A percentile compares a stretch with the other conserved stretches of the same genome.
Conservation (phyloP, 2,888 invertebrate genomes). For the Sphinx pinastri region DNA sequence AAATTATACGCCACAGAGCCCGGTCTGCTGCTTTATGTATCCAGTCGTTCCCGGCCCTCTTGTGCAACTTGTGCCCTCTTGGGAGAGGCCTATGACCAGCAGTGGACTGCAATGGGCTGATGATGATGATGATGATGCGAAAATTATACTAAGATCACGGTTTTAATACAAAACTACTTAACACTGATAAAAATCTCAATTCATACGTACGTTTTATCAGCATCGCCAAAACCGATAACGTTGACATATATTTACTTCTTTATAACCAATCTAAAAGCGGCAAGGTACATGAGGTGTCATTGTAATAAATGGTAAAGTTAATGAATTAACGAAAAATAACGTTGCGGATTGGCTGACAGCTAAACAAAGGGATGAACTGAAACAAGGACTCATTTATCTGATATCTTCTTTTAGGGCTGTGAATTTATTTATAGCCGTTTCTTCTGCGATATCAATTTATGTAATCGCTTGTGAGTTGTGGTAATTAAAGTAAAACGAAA, state of each 20-base stretch:
- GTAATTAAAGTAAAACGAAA: background rate
- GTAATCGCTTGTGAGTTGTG: background rate
- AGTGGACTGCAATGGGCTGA: no score
- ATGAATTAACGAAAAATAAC: conserved; percentile 7
- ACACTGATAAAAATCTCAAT: background rate
- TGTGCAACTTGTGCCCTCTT: no score
- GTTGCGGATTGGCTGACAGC: background rate
- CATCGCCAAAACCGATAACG: background rate
- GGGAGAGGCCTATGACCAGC: no score
- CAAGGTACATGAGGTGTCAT: background rate
- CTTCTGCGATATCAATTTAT: background rate
- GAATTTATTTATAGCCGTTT: conserved; percentile 1
- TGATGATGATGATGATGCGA: no score
- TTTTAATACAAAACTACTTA: background rate
- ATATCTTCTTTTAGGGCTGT: background rate
- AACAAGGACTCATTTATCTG: background rate
- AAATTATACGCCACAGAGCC: no score
- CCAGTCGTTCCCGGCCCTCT: no score
- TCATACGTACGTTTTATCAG: background rate
- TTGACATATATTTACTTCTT: background rate
- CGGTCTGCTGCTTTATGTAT: no score
- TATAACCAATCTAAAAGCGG: background rate
- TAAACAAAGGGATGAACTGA: background rate
- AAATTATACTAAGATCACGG: background rate
- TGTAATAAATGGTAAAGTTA: conserved; percentile 1